phyloP scores from a whole-genome alignment of 1,140 invertebrate genomes.

The Prorops nasuta region DNA sequence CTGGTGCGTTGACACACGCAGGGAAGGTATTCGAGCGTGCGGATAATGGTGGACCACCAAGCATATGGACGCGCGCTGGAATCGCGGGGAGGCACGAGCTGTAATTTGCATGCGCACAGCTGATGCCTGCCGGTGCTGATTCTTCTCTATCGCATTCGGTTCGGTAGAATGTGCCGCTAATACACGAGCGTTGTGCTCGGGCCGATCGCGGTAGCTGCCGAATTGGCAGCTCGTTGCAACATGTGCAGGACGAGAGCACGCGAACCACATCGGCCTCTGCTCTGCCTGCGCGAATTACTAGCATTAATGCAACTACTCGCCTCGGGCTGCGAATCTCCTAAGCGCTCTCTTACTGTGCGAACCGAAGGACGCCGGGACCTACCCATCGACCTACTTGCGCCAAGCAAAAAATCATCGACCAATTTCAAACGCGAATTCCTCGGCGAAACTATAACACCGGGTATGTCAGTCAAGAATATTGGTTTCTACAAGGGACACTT shows the following conservation, averaged over 20 bases:
- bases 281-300: constrained; percentile 30
- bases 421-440: too few relatives aligned
- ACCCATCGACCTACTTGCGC: too few relatives aligned
- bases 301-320: constrained; percentile 25
- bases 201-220: constrained; percentile 19
- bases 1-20: too few relatives aligned
- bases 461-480: too few relatives aligned
- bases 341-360: too few relatives aligned
- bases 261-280: constrained; percentile 15
- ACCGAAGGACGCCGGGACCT: too few relatives aligned
- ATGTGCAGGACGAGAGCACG: constrained; percentile 30
- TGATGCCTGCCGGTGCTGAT: constrained; percentile 20
- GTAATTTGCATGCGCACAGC: constrained; percentile 43
- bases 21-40: too few relatives aligned
- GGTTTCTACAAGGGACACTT: too few relatives aligned
- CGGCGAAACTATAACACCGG: too few relatives aligned
- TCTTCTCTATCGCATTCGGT: neutral
- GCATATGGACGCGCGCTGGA: constrained; percentile 36
- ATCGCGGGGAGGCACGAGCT: constrained; percentile 14
- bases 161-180: constrained; percentile 7
- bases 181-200: constrained; percentile 1
- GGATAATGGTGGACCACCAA: constrained; percentile 43
- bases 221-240: constrained; percentile 34
- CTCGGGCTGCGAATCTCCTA: neutral
- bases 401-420: too few relatives aligned